These are phyloP conservation scores for Tenualosa thibaudeaui DNA, from an alignment of 2,797 vertebrate species.

Conservation along the genomic window DNA sequence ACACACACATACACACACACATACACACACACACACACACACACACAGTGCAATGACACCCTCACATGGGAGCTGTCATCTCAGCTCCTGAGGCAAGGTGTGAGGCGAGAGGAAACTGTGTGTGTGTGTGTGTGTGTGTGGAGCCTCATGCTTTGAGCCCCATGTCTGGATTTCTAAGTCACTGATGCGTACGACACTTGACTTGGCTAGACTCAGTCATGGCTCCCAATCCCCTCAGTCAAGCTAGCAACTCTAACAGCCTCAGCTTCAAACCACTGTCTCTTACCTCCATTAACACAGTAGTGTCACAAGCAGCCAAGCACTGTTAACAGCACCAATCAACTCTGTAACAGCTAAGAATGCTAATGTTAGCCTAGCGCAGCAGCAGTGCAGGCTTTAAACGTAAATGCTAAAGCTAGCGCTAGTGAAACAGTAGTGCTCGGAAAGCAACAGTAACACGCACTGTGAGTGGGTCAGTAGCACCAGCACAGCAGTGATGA, in stretches of 20 bases:
- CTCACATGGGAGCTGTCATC: neutral
- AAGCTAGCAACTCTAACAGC: neutral
- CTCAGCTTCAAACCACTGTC: neutral
- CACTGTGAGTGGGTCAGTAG: neutral
- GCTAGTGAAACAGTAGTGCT: neutral
- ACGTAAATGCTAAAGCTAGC: neutral
- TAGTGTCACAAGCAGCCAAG: too few species aligned
- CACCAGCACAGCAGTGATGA: neutral
- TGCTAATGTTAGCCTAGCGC: neutral
- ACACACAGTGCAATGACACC: neutral
- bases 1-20: slow-evolving; percentile 35
- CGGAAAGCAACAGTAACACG: too few species aligned
- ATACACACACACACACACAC: slow-evolving; percentile 34
- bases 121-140: neutral
- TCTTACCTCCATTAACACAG: too few species aligned
- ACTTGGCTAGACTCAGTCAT: neutral
- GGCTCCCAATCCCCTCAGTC: neutral
- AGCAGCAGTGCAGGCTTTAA: neutral
- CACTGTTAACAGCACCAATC: too few species aligned
- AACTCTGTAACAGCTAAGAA: neutral
- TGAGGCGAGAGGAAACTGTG: slow-evolving; percentile 41
- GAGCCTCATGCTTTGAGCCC: neutral
- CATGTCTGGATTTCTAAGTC: neutral
- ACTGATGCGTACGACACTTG: neutral
- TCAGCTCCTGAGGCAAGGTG: neutral